These are phyloP conservation scores for Todiramphus saurophagus DNA, from an alignment of 2,113 vertebrate species.

Conservation along the genomic window DNA sequence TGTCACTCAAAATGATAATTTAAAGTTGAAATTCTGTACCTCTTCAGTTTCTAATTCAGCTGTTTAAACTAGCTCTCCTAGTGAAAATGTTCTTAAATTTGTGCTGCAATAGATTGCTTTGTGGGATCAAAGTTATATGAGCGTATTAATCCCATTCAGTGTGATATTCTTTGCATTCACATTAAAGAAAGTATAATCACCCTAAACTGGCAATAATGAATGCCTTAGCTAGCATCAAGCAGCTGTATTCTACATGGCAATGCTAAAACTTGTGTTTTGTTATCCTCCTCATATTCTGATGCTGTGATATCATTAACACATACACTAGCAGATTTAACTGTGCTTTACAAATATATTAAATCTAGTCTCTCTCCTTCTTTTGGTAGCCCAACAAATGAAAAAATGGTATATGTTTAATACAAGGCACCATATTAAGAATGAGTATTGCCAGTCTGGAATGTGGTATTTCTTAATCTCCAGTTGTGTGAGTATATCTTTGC, in stretches of 20 bases:
- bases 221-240: background rate
- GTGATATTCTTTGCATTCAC: background rate
- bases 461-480: background rate
- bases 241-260: background rate
- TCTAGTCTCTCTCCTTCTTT: background rate
- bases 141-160: background rate
- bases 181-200: background rate
- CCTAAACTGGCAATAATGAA: background rate
- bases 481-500: background rate
- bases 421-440: background rate
- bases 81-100: background rate
- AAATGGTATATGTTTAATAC: background rate
- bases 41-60: background rate
- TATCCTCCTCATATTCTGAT: background rate
- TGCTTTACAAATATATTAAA: conserved; percentile 14
- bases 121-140: background rate
- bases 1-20: background rate
- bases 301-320: conserved; percentile 6
- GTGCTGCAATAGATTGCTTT: background rate
- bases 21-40: background rate
- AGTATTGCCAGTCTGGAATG: background rate
- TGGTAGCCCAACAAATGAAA: background rate
- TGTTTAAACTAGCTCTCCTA: background rate
- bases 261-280: background rate
- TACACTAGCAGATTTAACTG: conserved; percentile 14